Evolutionary conservation across 2,888 invertebrate genomes (phyloP).

Genomic region (Lypha dubia): DNA sequence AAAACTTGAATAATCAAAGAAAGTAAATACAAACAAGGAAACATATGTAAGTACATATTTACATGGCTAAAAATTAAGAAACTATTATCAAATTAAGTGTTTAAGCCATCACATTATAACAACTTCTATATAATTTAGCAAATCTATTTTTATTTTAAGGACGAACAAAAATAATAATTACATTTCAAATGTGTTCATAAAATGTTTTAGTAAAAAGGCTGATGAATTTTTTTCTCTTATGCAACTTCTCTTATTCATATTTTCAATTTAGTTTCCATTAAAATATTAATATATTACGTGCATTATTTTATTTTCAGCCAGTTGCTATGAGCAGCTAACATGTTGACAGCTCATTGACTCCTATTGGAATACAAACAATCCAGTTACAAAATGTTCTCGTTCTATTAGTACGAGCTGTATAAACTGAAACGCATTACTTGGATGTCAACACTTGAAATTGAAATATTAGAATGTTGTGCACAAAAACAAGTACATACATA

Average conservation of each 20-base stretch:
- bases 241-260: constrained; percentile 6
- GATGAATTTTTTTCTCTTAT: not conserved
- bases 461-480: constrained; percentile 40
- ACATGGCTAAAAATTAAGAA: no score
- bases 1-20: no score
- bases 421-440: constrained; percentile 38
- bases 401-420: not conserved
- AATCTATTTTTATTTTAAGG: no score
- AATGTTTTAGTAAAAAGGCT: not conserved
- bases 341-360: constrained; percentile 50
- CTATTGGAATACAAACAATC: constrained; percentile 10
- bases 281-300: constrained; percentile 63
- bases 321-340: not conserved
- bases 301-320: constrained; percentile 5
- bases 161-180: no score
- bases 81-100: no score
- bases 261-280: constrained; percentile 35
- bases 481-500: not conserved
- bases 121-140: no score
- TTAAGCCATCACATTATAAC: no score
- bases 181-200: no score
- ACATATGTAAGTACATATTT: no score
- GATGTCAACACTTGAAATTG: constrained; percentile 56
- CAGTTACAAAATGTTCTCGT: not conserved
- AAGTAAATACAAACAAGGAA: no score